These are phyloP conservation scores for Zapus hudsonius DNA, from an alignment of 2,113 vertebrate genomes.

Conservation along the genomic window DNA sequence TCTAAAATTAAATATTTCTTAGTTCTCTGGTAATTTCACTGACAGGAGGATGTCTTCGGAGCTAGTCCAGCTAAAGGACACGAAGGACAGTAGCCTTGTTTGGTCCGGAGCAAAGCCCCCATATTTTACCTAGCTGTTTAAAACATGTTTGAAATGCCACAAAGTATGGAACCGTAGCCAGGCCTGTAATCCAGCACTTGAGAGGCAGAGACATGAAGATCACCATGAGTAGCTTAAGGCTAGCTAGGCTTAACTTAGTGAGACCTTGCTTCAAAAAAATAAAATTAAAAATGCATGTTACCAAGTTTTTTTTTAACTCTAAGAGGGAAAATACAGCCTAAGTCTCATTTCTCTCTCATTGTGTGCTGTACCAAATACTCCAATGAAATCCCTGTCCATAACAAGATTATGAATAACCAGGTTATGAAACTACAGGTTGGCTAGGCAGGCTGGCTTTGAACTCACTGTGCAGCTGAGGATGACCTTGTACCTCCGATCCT, in stretches of 20 bases:
- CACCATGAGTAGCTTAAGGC: background rate
- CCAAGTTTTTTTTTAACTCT: background rate
- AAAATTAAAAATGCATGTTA: too few species aligned
- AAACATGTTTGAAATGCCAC: conserved; percentile 42
- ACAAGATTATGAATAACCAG: background rate
- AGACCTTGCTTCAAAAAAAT: background rate
- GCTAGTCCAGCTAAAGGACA: background rate
- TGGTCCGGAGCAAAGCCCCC: conserved; percentile 44
- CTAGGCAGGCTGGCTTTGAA: too few species aligned
- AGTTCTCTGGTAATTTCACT: conserved; percentile 13
- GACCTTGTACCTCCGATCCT: background rate
- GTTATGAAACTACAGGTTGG: too few species aligned
- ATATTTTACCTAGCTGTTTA: conserved; percentile 43
- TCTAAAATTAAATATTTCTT: conserved; percentile 38
- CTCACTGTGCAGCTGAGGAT: background rate
- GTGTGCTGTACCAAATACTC: background rate
- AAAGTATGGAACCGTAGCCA: background rate
- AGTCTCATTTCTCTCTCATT: background rate
- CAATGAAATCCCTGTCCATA: background rate
- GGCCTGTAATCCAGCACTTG: too few species aligned
- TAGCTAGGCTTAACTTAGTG: background rate
- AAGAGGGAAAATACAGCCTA: background rate
- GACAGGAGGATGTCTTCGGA: conserved; percentile 1
- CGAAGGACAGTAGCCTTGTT: background rate
- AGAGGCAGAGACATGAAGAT: background rate